Percentiles rank a stretch among this genome's conserved stretches.
These are phyloP conservation scores for Amyelois transitella DNA, from an alignment of 1,140 invertebrate species.

Conservation along the genomic window DNA sequence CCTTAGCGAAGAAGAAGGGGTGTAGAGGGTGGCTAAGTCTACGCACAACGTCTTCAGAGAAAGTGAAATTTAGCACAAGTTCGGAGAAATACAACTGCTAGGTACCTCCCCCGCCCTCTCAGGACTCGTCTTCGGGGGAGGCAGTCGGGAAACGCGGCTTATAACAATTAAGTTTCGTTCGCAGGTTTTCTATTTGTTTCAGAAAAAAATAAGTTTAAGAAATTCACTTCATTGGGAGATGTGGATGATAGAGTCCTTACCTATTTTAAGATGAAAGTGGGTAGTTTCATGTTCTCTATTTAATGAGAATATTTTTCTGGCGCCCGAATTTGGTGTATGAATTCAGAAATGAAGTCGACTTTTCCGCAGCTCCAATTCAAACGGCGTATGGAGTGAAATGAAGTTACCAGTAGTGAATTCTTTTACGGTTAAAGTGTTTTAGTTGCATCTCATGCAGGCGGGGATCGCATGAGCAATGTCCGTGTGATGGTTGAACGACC, in stretches of 20 bases:
- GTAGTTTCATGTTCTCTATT: background rate
- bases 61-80: constrained; percentile 74
- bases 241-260: background rate
- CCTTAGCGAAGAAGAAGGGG: constrained; percentile 34
- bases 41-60: constrained; percentile 71
- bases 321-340: too few species aligned
- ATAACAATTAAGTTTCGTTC: constrained; percentile 71
- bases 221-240: constrained; percentile 2
- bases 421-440: background rate
- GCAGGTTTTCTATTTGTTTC: constrained; percentile 57
- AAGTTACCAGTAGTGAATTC: background rate
- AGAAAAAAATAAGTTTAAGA: constrained; percentile 32
- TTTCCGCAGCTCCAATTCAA: constrained; percentile 27
- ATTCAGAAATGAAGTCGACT: too few species aligned
- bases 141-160: constrained; percentile 58
- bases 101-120: constrained; percentile 35
- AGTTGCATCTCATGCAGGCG: background rate
- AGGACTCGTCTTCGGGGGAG: constrained; percentile 40
- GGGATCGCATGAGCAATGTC: background rate
- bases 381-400: too few species aligned
- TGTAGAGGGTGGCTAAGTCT: constrained; percentile 58
- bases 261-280: background rate
- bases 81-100: constrained; percentile 67
- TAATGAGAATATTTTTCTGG: background rate
- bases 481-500: constrained; percentile 67